Percentiles rank a stretch among this genome's conserved stretches.
Conservation (phyloP, 2,797 vertebrate species). For the Epinephelus awoara region DNA sequence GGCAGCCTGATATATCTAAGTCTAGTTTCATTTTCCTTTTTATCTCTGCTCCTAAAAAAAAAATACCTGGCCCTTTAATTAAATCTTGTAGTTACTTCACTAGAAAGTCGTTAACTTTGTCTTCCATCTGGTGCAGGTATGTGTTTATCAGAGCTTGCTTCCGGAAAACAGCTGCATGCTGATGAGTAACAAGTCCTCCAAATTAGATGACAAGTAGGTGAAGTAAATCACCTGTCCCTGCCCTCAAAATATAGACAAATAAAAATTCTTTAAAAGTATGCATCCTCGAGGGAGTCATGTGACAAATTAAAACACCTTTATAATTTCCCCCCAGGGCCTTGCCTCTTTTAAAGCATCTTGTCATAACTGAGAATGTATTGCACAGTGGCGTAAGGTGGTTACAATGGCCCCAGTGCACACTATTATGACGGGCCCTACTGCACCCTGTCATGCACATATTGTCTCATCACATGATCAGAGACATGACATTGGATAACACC, state of each 20-base stretch:
- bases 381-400: too few species aligned
- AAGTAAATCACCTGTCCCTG: background rate
- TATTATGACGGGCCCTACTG: too few species aligned
- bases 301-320: background rate
- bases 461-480: too few species aligned
- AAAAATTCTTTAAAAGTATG: too few species aligned
- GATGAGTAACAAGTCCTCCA: background rate
- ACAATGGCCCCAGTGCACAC: too few species aligned
- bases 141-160: background rate
- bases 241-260: too few species aligned
- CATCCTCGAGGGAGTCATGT: too few species aligned
- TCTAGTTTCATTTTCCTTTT: background rate
- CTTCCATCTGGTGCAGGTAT: conserved; percentile 2
- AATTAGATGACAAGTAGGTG: background rate
- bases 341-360: too few species aligned
- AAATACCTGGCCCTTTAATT: background rate
- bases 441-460: too few species aligned
- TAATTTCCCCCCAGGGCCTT: background rate
- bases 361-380: too few species aligned
- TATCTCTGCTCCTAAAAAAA: background rate
- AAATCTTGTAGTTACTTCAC: conserved; percentile 5
- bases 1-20: background rate
- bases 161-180: background rate
- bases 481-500: too few species aligned
- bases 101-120: background rate